Conservation (phyloP, 2,888 invertebrate genomes). For the Rotaria socialis region DNA sequence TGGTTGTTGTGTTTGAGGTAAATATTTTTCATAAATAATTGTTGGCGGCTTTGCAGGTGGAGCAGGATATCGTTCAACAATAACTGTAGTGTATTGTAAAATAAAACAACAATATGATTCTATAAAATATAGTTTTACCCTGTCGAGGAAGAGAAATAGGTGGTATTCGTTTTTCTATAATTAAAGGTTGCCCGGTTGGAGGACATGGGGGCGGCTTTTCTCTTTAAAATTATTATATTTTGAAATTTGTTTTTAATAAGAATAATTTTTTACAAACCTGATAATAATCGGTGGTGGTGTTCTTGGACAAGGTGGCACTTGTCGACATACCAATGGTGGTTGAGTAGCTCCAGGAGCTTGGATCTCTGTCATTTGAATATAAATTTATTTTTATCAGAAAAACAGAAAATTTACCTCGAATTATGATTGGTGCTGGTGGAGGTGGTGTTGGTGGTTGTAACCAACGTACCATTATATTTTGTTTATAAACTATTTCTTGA, state of each 20-base stretch:
- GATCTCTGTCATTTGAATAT: not conserved
- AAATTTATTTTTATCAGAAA: not conserved
- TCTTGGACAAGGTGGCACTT: not conserved
- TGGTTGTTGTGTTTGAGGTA: not conserved
- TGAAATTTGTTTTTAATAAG: not conserved
- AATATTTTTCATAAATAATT: constrained; percentile 31
- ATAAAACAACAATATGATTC: not conserved
- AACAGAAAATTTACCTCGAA: not conserved
- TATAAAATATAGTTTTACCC: not conserved
- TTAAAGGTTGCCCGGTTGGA: not conserved
- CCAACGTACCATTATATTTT: constrained; percentile 34
- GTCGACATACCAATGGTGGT: constrained; percentile 32
- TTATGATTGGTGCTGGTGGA: constrained; percentile 32
- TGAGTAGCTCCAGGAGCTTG: not conserved
- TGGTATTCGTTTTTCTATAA: constrained; percentile 30
- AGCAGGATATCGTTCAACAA: constrained; percentile 25
- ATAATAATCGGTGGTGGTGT: constrained; percentile 32
- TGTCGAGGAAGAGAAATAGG: not conserved
- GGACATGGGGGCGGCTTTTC: constrained; percentile 2
- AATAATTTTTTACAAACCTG: not conserved
- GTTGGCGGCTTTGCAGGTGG: not conserved
- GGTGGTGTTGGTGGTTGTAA: constrained; percentile 37
- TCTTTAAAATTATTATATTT: not conserved
- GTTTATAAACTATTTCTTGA: constrained; percentile 33
- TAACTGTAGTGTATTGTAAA: not conserved